Evolutionary conservation across 2,797 vertebrate genomes (phyloP).

Genomic region (Synaphobranchus kaupii): DNA sequence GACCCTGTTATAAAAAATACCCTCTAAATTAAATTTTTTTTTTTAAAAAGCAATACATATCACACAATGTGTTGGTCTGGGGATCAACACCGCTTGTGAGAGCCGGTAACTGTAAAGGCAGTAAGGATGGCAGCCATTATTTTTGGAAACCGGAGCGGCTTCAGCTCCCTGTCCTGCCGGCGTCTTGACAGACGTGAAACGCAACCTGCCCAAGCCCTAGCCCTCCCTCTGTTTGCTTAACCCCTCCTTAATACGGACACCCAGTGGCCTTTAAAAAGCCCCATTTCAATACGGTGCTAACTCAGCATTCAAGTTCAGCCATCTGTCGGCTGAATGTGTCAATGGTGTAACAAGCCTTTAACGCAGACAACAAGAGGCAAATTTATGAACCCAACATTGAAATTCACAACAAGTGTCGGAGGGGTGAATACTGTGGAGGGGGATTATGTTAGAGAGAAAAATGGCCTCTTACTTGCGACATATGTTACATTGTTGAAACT

Average conservation of each 20-base stretch:
- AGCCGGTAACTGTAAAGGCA: background rate
- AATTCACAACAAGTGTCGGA: constrained; percentile 1
- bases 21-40: background rate
- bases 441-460: background rate
- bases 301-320: constrained; percentile 23
- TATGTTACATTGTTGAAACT: background rate
- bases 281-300: constrained; percentile 47
- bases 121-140: background rate
- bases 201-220: constrained; percentile 11
- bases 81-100: background rate
- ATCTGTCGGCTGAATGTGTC: constrained; percentile 5
- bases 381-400: constrained; percentile 19
- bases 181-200: constrained; percentile 9
- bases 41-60: background rate
- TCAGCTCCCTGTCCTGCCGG: constrained; percentile 55
- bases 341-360: constrained; percentile 6
- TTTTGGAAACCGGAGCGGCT: background rate
- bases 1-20: background rate
- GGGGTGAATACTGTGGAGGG: background rate
- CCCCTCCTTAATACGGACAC: constrained; percentile 63
- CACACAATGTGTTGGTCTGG: background rate
- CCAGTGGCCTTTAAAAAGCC: constrained; percentile 59
- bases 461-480: background rate
- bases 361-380: constrained; percentile 10
- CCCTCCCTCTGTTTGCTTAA: constrained; percentile 71